phyloP scores from a whole-genome alignment of 2,113 vertebrate species.

The Mandrillus leucophaeus region DNA sequence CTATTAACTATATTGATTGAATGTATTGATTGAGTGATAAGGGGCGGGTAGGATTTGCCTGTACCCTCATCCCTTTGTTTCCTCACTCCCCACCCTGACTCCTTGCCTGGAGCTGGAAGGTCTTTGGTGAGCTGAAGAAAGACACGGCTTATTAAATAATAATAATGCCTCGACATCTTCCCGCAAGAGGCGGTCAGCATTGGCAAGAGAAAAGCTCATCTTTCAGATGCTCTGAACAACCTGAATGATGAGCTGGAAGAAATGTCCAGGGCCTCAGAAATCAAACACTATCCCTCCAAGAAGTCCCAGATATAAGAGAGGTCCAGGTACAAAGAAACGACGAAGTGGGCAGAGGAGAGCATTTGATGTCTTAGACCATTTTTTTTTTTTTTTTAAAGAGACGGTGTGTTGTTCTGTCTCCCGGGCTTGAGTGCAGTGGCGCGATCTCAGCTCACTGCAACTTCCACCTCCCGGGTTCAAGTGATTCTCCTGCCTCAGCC shows the following conservation, averaged over 20 bases:
- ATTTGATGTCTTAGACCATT: too few species aligned
- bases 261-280: not conserved
- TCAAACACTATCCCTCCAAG: not conserved
- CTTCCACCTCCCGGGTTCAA: too few species aligned
- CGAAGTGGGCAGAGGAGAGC: not conserved
- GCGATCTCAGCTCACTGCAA: too few species aligned
- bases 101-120: not conserved
- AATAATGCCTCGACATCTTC: not conserved
- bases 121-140: not conserved
- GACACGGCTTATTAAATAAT: not conserved
- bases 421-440: too few species aligned
- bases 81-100: not conserved
- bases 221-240: not conserved
- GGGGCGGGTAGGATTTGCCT: too few species aligned
- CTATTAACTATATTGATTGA: too few species aligned
- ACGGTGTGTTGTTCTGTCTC: accelerated
- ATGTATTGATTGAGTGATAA: too few species aligned
- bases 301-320: not conserved
- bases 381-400: too few species aligned
- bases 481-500: too few species aligned
- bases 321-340: not conserved
- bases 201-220: not conserved
- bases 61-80: not conserved
- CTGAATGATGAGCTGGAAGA: not conserved
- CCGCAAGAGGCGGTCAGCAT: not conserved